Conservation (phyloP, 2,113 vertebrate species). For the Neotragus pygmaeus region DNA sequence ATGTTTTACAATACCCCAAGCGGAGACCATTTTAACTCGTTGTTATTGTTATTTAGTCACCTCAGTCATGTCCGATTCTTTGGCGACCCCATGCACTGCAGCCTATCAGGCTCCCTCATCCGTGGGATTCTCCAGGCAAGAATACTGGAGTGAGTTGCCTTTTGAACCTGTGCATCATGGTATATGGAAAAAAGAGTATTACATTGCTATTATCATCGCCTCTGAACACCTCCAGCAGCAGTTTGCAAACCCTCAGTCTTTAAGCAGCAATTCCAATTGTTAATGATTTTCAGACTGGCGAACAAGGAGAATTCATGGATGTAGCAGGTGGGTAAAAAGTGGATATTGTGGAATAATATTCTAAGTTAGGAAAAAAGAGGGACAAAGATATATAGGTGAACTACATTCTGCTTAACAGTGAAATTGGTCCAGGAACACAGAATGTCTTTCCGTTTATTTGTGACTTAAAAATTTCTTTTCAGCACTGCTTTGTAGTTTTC, state of each 20-base stretch:
- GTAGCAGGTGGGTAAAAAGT: background rate
- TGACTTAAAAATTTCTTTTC: background rate
- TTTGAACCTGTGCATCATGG: background rate
- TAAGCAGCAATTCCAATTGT: background rate
- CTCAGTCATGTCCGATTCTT: background rate
- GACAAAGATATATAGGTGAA: background rate
- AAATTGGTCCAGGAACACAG: background rate
- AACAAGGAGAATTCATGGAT: background rate
- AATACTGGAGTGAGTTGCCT: background rate
- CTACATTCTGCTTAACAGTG: background rate
- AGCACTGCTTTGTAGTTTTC: background rate
- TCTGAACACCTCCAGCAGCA: background rate
- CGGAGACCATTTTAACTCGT: background rate
- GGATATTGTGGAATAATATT: background rate
- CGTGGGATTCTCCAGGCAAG: background rate
- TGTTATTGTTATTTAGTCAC: background rate
- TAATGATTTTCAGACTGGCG: background rate
- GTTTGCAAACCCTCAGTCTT: background rate
- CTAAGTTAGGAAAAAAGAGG: background rate
- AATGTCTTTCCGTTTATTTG: background rate
- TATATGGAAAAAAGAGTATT: background rate
- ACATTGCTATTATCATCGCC: background rate
- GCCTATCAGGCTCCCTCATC: background rate
- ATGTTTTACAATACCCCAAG: background rate
- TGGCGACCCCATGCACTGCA: background rate